phyloP scores from a whole-genome alignment of 2,797 vertebrate genomes.

The Geotrypetes seraphini region DNA sequence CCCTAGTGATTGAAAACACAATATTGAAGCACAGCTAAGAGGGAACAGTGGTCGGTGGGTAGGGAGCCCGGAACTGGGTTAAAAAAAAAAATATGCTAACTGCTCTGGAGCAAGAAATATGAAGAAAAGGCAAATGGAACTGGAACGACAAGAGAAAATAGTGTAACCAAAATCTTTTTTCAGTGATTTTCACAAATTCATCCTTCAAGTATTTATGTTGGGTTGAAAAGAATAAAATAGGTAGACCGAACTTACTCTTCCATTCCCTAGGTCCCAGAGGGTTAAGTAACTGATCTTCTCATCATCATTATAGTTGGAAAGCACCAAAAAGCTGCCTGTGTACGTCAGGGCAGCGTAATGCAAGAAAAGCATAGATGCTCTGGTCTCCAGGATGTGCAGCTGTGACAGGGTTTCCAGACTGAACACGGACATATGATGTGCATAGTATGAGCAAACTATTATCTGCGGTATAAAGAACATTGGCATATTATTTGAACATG shows the following conservation, averaged over 20 bases:
- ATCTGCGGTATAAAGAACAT: conserved; percentile 16
- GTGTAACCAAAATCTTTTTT: too few relatives aligned
- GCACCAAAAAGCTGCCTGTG: conserved; percentile 25
- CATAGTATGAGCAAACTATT: conserved; percentile 41
- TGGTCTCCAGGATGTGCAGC: conserved; percentile 35
- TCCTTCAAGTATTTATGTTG: too few relatives aligned
- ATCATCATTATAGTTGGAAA: conserved; percentile 36
- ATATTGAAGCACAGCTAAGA: too few relatives aligned
- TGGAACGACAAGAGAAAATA: too few relatives aligned
- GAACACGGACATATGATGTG: conserved; percentile 40
- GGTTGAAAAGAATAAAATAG: too few relatives aligned
- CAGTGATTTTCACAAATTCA: too few relatives aligned
- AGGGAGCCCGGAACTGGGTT: too few relatives aligned
- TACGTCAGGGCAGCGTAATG: conserved; percentile 31
- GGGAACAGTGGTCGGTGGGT: too few relatives aligned
- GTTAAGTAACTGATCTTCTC: conserved; percentile 35
- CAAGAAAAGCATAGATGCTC: conserved; percentile 36
- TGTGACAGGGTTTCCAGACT: conserved; percentile 34
- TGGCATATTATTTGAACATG: not conserved
- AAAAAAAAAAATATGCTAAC: too few relatives aligned
- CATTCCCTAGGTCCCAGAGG: conserved; percentile 35
- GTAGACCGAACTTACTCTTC: conserved; percentile 10
- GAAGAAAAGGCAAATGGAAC: too few relatives aligned
- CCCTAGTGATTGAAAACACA: too few relatives aligned
- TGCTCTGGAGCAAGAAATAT: too few relatives aligned